Conservation (phyloP, 2,888 invertebrate species). For the Polymixis lichenea region DNA sequence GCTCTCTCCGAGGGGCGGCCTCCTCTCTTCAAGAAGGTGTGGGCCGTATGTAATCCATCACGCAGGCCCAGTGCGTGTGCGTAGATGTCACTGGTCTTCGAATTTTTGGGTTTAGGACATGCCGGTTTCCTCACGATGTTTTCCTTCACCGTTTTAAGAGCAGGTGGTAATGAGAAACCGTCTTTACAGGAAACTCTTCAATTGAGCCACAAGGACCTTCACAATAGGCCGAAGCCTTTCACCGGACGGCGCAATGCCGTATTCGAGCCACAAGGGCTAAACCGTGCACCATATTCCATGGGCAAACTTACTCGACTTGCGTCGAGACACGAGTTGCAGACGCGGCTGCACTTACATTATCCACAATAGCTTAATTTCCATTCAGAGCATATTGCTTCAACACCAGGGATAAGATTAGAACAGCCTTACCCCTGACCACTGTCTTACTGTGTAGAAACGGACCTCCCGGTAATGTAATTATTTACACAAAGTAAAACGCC, state of each 20-base stretch:
- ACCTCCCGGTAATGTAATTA: conserved; percentile 46
- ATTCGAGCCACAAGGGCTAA: conserved; percentile 38
- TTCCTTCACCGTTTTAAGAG: too few relatives aligned
- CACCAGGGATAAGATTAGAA: conserved; percentile 50
- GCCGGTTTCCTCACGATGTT: too few relatives aligned
- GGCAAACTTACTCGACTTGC: conserved; percentile 48
- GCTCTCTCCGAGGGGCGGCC: too few relatives aligned
- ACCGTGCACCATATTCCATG: conserved; percentile 37
- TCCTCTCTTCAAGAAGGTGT: too few relatives aligned
- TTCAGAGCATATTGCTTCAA: conserved; percentile 55
- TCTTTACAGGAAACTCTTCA: conserved; percentile 53
- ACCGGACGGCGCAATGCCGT: conserved; percentile 49
- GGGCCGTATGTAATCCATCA: too few relatives aligned
- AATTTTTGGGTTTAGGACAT: too few relatives aligned
- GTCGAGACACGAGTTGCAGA: conserved; percentile 52
- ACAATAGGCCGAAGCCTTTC: conserved; percentile 36
- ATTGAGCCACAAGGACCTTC: conserved; percentile 45
- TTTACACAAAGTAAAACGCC: too few relatives aligned
- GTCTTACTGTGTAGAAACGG: conserved; percentile 69
- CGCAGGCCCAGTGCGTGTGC: too few relatives aligned
- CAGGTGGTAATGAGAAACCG: conserved; percentile 52
- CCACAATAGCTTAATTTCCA: conserved; percentile 55
- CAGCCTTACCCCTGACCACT: conserved; percentile 60
- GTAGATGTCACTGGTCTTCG: too few relatives aligned
- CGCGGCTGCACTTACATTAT: conserved; percentile 48